Base-by-base conservation (phyloP, 2,113 vertebrate genomes). In the Cyanoderma ruficeps region DNA sequence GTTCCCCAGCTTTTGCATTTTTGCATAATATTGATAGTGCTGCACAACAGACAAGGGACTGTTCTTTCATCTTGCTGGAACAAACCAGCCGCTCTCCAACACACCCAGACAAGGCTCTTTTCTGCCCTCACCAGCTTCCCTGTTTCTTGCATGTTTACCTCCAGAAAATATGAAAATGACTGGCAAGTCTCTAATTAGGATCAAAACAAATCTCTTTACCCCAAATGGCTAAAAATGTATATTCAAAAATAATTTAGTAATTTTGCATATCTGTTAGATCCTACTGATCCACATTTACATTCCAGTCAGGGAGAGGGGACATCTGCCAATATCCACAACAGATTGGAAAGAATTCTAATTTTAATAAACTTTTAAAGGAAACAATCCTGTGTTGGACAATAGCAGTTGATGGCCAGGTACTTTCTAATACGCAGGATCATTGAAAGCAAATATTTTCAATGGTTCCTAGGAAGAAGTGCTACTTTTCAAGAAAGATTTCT, bases 1-100 rank as follows among this genome's bases (percentile, higher is more conserved):
- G 75, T 94, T 90, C 44, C 59, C 41, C 63, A 67, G 70, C 30
- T 87, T 94, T 83, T 42, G 75, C 65, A 31, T 91, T 93, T 94
- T 88, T 90, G 41, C 65, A 64, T 92, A 90, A 68, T 46, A 61
- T 31, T 47, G 46, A 42, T 35, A 87, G 41, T 25, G 15, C 87
- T 56, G 72, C 59, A 49, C 55, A 83, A 55, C 30, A 89, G 76
- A 67, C 63, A 77, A 71, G 76, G 4, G 53, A 50, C 69, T 95
- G 67, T 67, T 74, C 77, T 87, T 95, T 94, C 65, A 90, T 86
- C 87, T 74, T 14, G 23, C 68, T 56, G 28, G 37, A 69, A 74
- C 52, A 82, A 63, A 89, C 7, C 52, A 59, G n/a, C 15, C 78
- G 55, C 76, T 41, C 69, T 46, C 72, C 87, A 84, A 33, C 24